Conservation (phyloP, 2,888 invertebrate species). For the Scelioninae gen. 2 region DNA sequence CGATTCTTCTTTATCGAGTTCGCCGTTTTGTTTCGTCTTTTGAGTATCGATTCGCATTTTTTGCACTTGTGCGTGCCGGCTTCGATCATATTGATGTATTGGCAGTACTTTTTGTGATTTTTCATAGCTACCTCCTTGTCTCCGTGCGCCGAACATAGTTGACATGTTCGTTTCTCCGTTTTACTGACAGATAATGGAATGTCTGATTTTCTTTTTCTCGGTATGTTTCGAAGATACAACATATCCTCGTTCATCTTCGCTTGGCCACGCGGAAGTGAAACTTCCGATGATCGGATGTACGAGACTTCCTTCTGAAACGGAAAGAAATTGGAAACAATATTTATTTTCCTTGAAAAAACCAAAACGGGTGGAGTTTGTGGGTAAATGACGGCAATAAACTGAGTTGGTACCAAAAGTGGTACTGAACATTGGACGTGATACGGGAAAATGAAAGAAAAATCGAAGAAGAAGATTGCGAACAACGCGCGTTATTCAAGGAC, state of each 20-base stretch:
- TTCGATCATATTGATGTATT: not conserved
- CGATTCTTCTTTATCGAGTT: conserved; percentile 1
- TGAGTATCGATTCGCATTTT: not conserved
- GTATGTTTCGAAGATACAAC: conserved; percentile 8
- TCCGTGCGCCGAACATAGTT: conserved; percentile 10
- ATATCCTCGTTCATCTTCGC: conserved; percentile 11
- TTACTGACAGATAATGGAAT: conserved; percentile 3
- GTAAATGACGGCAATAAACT: too few relatives aligned
- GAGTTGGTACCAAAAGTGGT: too few relatives aligned
- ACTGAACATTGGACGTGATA: too few relatives aligned
- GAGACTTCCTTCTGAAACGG: conserved; percentile 1
- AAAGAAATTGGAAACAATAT: not conserved
- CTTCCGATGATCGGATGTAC: conserved; percentile 1
- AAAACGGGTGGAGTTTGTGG: too few relatives aligned
- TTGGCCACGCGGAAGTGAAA: not conserved
- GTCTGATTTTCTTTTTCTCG: conserved; percentile 7
- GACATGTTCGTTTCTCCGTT: conserved; percentile 5
- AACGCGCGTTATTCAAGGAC: too few relatives aligned
- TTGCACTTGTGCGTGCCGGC: conserved; percentile 1
- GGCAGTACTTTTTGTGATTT: conserved; percentile 8
- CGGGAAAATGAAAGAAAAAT: too few relatives aligned
- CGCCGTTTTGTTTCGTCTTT: not conserved
- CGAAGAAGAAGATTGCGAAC: too few relatives aligned
- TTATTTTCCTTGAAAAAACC: not conserved
- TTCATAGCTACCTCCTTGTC: not conserved